Base-by-base conservation (phyloP, 2,888 invertebrate species). In the Leptothorax acervorum region DNA sequence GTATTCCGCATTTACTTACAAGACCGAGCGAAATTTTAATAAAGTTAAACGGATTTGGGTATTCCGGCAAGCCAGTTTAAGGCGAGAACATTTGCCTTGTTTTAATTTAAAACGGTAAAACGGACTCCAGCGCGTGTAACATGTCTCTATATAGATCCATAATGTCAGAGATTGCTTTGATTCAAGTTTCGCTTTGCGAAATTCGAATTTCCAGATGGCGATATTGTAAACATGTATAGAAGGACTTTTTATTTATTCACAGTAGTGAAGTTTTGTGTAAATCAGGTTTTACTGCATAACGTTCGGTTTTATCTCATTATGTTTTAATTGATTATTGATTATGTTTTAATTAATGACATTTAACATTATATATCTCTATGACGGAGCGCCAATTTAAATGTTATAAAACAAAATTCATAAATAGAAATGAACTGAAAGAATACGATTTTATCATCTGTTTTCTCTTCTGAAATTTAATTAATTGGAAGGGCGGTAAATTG, bases 21-120 rank as follows among this genome's bases (percentile, higher is more conserved):
- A 31, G 23, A 48, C 66, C 42, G 45, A 51, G 68, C 39, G 65
- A 83, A 82, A 71, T 55, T 83, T 53, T 42, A 60, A 62, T 78
- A 53, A 63, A 60, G 75, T 48, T 57, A 60, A 74, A 84, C 74
- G 39, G 57, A 79, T 78, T 62, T 48, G 31, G 28, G 45, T 31
- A 18, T 48, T 23, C 4, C 31, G 39, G 48, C 53, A 55, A 70
- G 31, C 3, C 63, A 55, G 39, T 60, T 84, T 84, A 55, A 55
- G 55, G 31, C 15, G 42, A 48, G 51, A 83, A 45, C 12, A 68
- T 66, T 57, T 66, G 23, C 48, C 39, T 66, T 15, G 48, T 81
- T 66, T 81, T 73, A 81, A 75, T 75, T 82, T 63, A 65, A 57
- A 66, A 60, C 4, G n/a, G 2, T 39, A 28, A 9, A 65, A 28